These are phyloP conservation scores for Euzophera pinguis DNA, from an alignment of 2,888 invertebrate species.

Conservation along the genomic window DNA sequence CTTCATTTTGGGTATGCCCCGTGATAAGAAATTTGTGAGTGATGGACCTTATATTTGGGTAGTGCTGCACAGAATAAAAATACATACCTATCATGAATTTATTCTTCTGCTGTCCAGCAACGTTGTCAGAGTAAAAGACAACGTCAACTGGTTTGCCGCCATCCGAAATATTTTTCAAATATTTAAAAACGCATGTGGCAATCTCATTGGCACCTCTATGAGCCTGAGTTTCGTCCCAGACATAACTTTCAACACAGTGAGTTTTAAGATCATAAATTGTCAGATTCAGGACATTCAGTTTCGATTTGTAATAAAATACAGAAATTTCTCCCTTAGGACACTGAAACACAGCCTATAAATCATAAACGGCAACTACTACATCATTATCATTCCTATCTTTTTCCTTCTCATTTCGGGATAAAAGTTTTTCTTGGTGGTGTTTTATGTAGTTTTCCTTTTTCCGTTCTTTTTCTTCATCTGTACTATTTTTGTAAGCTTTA, in stretches of 20 bases:
- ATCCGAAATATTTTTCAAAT: constrained; percentile 26
- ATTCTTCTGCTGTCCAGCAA: constrained; percentile 33
- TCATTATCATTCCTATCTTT: constrained; percentile 24
- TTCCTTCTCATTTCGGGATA: constrained; percentile 25
- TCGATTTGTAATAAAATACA: constrained; percentile 35
- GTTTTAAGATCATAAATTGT: constrained; percentile 32
- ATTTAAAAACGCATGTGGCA: constrained; percentile 36
- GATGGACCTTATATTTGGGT: constrained; percentile 20
- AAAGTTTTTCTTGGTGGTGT: constrained; percentile 24
- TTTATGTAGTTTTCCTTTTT: constrained; percentile 23
- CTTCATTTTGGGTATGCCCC: constrained; percentile 28
- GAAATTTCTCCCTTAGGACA: constrained; percentile 35
- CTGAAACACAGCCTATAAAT: constrained; percentile 35
- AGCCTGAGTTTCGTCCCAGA: constrained; percentile 41
- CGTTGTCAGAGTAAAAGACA: constrained; percentile 38
- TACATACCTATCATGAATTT: constrained; percentile 25
- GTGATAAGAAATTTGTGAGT: constrained; percentile 28
- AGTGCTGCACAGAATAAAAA: constrained; percentile 17
- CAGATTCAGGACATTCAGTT: constrained; percentile 33
- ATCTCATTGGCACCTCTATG: constrained; percentile 39
- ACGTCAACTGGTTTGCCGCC: constrained; percentile 20
- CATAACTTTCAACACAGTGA: constrained; percentile 27
- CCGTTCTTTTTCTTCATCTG: constrained; percentile 25
- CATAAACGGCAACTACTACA: constrained; percentile 27
- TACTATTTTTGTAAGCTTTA: constrained; percentile 21